Conservation (phyloP, 2,888 invertebrate species). For the Drosophila paracracens region DNA sequence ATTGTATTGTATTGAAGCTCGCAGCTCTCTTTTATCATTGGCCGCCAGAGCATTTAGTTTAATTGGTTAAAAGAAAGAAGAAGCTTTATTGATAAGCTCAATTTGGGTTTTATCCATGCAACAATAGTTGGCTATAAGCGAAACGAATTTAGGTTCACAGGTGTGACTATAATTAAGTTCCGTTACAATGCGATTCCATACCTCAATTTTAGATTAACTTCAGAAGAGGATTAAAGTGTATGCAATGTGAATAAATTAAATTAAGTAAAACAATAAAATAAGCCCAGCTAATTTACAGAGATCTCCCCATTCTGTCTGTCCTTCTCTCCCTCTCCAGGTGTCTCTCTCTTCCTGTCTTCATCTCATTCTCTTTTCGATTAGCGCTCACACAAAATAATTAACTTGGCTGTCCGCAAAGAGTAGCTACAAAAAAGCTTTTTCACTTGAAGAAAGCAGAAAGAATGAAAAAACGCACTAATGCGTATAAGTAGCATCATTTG, state of each 20-base stretch:
- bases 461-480: slow-evolving; percentile 18
- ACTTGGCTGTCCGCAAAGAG: slow-evolving; percentile 16
- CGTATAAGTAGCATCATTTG: slow-evolving; percentile 53
- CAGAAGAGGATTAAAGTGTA: background rate
- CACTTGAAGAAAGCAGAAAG: slow-evolving; percentile 2
- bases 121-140: background rate
- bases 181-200: no score
- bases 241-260: background rate
- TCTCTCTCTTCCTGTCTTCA: background rate
- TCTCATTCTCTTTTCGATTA: background rate
- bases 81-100: background rate
- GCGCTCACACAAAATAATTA: background rate
- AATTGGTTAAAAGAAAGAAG: background rate
- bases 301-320: background rate
- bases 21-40: slow-evolving; percentile 3
- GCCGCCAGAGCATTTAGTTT: background rate
- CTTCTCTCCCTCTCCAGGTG: no score
- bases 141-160: background rate
- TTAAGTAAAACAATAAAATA: no score
- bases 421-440: slow-evolving; percentile 5
- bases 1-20: background rate
- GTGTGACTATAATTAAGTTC: background rate
- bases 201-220: background rate
- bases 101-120: background rate
- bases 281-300: no score